These are phyloP conservation scores for Halisarca cf. caerulea DNA, from an alignment of 37 sponge, comb jelly and placozoan genomes.

Conservation along the genomic window DNA sequence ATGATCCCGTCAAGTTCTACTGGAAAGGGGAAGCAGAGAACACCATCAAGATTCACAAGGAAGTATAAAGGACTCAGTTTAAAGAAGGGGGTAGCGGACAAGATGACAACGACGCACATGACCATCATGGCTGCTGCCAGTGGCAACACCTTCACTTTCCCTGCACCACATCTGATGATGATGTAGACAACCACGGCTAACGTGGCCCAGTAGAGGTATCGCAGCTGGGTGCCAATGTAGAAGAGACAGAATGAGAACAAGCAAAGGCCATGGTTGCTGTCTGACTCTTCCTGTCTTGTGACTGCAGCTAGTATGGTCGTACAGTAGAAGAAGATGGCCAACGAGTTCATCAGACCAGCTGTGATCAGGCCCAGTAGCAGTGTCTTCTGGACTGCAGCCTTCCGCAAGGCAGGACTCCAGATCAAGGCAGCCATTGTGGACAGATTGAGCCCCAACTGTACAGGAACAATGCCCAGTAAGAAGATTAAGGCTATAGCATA, in stretches of 20 bases:
- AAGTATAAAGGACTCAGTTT: not conserved
- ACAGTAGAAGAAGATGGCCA: no score
- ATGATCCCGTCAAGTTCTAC: not conserved
- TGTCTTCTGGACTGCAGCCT: no score
- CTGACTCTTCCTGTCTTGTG: no score
- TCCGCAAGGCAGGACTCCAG: no score
- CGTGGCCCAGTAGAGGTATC: not conserved
- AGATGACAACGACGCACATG: not conserved
- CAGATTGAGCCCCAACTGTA: no score
- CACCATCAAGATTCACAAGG: not conserved
- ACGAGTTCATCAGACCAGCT: no score
- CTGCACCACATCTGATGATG: not conserved
- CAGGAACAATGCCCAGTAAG: no score
- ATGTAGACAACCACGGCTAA: not conserved
- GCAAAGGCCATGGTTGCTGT: not conserved
- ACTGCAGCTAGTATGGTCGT: no score
- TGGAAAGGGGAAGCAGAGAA: not conserved
- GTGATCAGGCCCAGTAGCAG: no score
- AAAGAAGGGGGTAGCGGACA: not conserved
- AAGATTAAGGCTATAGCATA: no score
- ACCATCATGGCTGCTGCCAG: not conserved
- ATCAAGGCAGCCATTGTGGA: no score
- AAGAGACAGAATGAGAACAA: not conserved
- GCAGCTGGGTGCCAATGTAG: not conserved
- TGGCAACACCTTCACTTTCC: not conserved